Conservation (phyloP, 2,113 vertebrate genomes). For the Polypterus senegalus region DNA sequence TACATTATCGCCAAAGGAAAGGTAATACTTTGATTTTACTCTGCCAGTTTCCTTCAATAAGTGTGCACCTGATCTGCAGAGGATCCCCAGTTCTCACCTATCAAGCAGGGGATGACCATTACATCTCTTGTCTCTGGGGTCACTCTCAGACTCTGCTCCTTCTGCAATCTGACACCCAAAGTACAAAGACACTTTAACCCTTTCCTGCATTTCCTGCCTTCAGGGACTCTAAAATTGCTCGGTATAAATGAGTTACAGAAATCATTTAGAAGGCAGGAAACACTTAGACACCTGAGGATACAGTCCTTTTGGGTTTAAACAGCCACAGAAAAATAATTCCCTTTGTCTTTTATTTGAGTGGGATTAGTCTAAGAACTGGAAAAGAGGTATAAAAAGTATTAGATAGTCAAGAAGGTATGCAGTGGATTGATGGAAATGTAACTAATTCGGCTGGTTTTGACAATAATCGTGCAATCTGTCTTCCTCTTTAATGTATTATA, state of each 20-base stretch:
- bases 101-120: not conserved
- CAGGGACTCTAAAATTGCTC: not conserved
- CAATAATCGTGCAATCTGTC: too few relatives aligned
- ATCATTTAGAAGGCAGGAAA: not conserved
- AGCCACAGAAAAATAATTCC: too few relatives aligned
- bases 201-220: not conserved
- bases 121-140: not conserved
- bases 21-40: conserved; percentile 31
- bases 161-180: not conserved
- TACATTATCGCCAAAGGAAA: conserved; percentile 59
- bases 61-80: not conserved
- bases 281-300: not conserved
- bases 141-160: not conserved
- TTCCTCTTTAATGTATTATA: too few relatives aligned
- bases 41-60: conserved; percentile 2
- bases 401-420: too few relatives aligned
- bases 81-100: not conserved
- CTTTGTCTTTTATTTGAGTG: too few relatives aligned
- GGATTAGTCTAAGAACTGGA: too few relatives aligned
- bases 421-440: too few relatives aligned
- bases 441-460: too few relatives aligned
- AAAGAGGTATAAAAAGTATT: too few relatives aligned
- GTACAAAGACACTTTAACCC: not conserved
- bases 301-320: too few relatives aligned
- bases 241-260: not conserved